A percentile compares a stretch with the other conserved stretches of the same genome.
Conservation (phyloP, 2,797 vertebrate genomes). For the Crocodylus rhombifer region DNA sequence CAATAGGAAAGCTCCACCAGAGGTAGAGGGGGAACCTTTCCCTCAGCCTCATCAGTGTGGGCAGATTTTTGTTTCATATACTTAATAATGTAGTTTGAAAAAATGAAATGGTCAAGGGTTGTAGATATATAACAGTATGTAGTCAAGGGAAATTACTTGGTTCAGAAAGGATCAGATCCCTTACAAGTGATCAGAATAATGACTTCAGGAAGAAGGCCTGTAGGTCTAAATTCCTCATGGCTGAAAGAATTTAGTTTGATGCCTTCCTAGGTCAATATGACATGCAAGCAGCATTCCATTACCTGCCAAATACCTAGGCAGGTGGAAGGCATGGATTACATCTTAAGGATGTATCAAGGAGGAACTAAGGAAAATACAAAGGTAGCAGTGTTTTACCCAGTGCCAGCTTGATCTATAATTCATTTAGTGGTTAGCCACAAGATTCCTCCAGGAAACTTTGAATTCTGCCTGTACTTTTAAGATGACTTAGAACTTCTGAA, state of each 20-base stretch:
- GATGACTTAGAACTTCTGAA: not conserved
- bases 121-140: not conserved
- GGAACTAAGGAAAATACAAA: not conserved
- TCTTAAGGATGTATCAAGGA: not conserved
- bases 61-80: not conserved
- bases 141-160: not conserved
- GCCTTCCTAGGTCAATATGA: not conserved
- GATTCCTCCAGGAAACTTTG: not conserved
- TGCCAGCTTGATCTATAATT: not conserved
- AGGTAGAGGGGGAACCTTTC: not conserved
- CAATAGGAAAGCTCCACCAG: not conserved
- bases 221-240: not conserved
- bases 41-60: not conserved
- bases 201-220: not conserved
- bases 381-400: not conserved
- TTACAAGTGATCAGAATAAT: not conserved
- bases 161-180: too few species aligned
- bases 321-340: not conserved
- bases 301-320: not conserved
- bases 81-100: not conserved
- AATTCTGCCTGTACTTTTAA: not conserved
- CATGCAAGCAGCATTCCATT: not conserved
- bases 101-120: not conserved
- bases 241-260: not conserved
- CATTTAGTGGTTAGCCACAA: not conserved